phyloP scores from a whole-genome alignment of 2,113 vertebrate species.

The Apistogramma diplotaenia region DNA sequence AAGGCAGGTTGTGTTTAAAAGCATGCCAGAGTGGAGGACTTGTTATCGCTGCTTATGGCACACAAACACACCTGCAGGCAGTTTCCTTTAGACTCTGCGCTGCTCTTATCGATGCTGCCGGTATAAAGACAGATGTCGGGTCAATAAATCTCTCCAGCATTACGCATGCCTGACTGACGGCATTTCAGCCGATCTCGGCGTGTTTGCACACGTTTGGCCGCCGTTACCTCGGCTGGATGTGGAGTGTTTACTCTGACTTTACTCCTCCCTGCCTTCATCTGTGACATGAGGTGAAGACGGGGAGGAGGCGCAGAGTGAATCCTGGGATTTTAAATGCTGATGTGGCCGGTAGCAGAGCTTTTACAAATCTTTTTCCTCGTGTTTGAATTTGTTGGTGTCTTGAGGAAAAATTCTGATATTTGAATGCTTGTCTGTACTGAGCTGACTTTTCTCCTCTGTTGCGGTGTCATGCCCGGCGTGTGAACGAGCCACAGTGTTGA shows the following conservation, averaged over 20 bases:
- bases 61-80: background rate
- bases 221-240: slow-evolving; percentile 27
- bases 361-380: background rate
- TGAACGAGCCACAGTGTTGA: slow-evolving; percentile 62
- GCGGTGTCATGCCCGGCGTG: slow-evolving; percentile 45
- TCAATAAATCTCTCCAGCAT: slow-evolving; percentile 13
- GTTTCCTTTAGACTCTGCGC: background rate
- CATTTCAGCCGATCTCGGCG: slow-evolving; percentile 3
- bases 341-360: background rate
- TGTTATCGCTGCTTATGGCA: background rate
- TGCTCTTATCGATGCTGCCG: background rate
- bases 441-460: background rate
- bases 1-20: background rate
- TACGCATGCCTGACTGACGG: slow-evolving; percentile 18
- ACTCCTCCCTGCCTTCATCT: too few relatives aligned
- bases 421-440: background rate
- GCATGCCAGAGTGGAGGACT: background rate
- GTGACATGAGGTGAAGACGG: background rate
- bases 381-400: background rate
- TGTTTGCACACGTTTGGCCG: slow-evolving; percentile 26
- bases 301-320: background rate
- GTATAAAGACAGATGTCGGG: slow-evolving; percentile 21
- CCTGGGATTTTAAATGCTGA: slow-evolving; percentile 6
- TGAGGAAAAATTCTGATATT: background rate
- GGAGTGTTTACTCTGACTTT: slow-evolving; percentile 44